Conservation (phyloP, 2,888 invertebrate species). For the Gisinianus flammeolus region DNA sequence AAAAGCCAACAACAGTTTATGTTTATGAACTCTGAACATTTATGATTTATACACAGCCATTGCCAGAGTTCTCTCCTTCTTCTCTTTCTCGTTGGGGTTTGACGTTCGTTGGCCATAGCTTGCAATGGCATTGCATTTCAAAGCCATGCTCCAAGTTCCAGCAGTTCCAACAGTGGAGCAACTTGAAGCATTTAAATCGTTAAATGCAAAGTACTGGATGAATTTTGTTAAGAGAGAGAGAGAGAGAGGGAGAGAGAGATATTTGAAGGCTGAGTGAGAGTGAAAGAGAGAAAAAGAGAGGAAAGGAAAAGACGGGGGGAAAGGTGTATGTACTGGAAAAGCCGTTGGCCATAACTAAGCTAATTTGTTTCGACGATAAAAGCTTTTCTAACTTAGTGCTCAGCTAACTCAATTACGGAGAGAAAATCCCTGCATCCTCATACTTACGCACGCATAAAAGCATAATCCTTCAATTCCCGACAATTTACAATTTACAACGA, state of each 20-base stretch:
- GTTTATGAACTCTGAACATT: too few relatives aligned
- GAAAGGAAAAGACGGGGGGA: not conserved
- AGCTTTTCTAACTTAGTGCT: slow-evolving; percentile 7
- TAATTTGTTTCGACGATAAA: not conserved
- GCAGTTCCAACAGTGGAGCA: not conserved
- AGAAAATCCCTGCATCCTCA: too few relatives aligned
- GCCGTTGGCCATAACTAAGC: slow-evolving; percentile 17
- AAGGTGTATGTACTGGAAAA: not conserved
- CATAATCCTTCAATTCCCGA: too few relatives aligned
- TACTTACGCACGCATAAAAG: too few relatives aligned
- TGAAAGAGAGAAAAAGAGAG: not conserved
- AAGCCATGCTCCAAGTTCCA: too few relatives aligned
- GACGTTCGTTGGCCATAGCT: too few relatives aligned
- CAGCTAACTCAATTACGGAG: slow-evolving; percentile 3
- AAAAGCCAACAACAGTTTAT: too few relatives aligned
- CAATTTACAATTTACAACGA: too few relatives aligned
- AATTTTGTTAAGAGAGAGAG: not conserved
- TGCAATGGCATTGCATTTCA: not conserved
- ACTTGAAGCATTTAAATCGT: not conserved
- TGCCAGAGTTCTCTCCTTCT: too few relatives aligned
- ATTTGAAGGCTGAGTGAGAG: not conserved
- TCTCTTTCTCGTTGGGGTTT: too few relatives aligned
- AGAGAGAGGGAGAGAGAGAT: not conserved
- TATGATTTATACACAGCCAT: too few relatives aligned
- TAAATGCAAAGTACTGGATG: not conserved